Evolutionary conservation across 1,140 invertebrate genomes (phyloP), one percentile per base, ranked within the genome.

Genomic region (Platorchestia sp.): DNA sequence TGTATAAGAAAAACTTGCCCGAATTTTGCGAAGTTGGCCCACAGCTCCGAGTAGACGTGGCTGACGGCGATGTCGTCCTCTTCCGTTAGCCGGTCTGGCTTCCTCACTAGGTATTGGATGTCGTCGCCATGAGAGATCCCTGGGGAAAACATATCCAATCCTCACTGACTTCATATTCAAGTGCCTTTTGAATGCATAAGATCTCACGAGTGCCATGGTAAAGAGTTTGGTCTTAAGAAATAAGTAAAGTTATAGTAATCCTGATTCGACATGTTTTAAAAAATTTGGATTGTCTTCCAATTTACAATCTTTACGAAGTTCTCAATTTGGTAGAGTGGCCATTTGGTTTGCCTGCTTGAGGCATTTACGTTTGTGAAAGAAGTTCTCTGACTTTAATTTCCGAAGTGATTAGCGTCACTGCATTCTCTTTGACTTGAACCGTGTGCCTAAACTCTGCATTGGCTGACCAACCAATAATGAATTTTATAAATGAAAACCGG

Each of bases 1-100:
- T 10, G 14, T 22, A 75, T 75, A 3, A 75, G 10, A 3, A 5
- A 5, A 89, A 95, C 96, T 95, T n/a, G 95, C 96, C 53, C 86
- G n/a, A 51, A 87, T 75, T 95, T 96, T 27, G 95, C 96, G 51
- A 96, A 96, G 86, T 96, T 95, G n/a, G 95, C 90, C 96, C 96
- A 96, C 95, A 95, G 95, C 36, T 44, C 86, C 10, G 47, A 86
- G 45, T 95, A 93, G 75, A 95, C 59, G 42, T 95, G 16, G 22
- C 96, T 95, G 36, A 96, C 96, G 27, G 95, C 45, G 47, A 95
- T 93, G 95, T 96, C 96, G 16, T 95, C 96, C 7, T 87, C 53
- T 42, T 95, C 89, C 51, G 87, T 90, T 0, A 95, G 95, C 43
- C 90, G 45, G 86, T 44, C 59, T 36, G 90, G 95, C 51, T 53